Evolutionary conservation across 2,888 invertebrate species (phyloP), one percentile per base, ranked within the genome.

Genomic region (Mantis religiosa): DNA sequence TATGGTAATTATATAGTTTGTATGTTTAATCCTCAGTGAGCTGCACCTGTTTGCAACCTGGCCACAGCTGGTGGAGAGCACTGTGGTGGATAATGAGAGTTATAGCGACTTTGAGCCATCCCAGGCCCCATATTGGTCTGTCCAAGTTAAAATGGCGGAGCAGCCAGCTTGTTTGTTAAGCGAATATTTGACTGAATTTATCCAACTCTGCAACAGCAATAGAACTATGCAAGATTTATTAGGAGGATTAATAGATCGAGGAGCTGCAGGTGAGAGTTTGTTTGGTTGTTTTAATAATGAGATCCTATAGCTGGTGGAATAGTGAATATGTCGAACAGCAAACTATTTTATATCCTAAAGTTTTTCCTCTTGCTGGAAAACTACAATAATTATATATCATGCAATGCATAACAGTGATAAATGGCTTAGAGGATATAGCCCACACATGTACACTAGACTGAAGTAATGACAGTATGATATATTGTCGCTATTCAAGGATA

Each of bases 41-140:
- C 94, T 98, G 41, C 94, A 96, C 90, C 93, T 98, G 27, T 96
- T 96, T 92, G 96, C 97, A 84, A 97, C 97, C 34, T 99, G 99
- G 99, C 97, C 97, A 0, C 95, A 96, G 92, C 94, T 98, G 90
- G 95, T 96, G 3, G 98, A 98, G 93, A 96, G 97, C 92, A 95
- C 97, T 89, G 96, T 98, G 41, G 96, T 98, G 2, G 99, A 99
- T 92, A 97, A 97, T 90, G 97, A 97, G 91, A 96, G 96, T 90
- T 97, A 97, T 93, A 96, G 97, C 28, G 98, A 98, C 93, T 96
- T 99, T 91, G 97, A 98, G 92, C 98, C 99, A 1, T 93, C 95
- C 85, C 94, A 94, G 86, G 95, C 95, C 95, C 97, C 97, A 0
- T 95, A 95, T 89, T 98, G 98, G 98, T 95, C 95, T 1, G 94